Conservation (phyloP, 2,888 invertebrate genomes). For the Agrypnus murinus region DNA sequence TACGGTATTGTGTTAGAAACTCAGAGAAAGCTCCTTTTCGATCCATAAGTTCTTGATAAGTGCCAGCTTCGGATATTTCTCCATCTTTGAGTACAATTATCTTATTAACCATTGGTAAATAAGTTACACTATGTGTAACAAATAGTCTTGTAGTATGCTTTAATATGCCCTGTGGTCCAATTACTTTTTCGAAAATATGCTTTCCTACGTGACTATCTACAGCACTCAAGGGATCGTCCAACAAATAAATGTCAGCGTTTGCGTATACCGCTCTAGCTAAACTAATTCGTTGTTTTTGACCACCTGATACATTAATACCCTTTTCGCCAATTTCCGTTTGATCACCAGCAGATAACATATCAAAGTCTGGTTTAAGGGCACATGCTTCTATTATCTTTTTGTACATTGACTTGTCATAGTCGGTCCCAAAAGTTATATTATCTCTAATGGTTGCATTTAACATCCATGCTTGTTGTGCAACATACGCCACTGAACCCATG, state of each 20-base stretch:
- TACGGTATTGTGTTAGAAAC: conserved; percentile 86
- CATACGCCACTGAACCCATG: conserved; percentile 82
- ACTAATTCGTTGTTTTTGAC: conserved; percentile 94
- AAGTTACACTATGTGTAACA: conserved; percentile 97
- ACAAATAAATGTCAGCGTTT: conserved; percentile 90
- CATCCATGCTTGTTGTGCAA: conserved; percentile 98
- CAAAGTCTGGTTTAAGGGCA: conserved; percentile 92
- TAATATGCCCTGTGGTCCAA: conserved; percentile 86
- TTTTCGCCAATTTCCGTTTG: conserved; percentile 99
- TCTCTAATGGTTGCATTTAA: conserved; percentile 95
- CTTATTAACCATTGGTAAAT: conserved; percentile 91
- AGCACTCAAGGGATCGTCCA: conserved; percentile 97
- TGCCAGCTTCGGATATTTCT: conserved; percentile 90
- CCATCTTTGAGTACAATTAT: conserved; percentile 94
- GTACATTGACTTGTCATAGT: conserved; percentile 82
- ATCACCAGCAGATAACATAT: conserved; percentile 96
- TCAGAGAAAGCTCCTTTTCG: conserved; percentile 91
- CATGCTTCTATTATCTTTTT: conserved; percentile 90
- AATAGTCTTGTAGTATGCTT: conserved; percentile 89
- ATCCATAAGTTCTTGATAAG: conserved; percentile 90
- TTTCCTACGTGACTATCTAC: conserved; percentile 98
- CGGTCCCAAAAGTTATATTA: conserved; percentile 93
- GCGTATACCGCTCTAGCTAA: conserved; percentile 94
- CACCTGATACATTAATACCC: conserved; percentile 87
- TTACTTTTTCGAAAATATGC: conserved; percentile 96